A percentile compares a stretch with the other conserved stretches of the same genome.
These are phyloP conservation scores for Drosophila tristis DNA, from an alignment of 1,140 invertebrate genomes.

Conservation along the genomic window DNA sequence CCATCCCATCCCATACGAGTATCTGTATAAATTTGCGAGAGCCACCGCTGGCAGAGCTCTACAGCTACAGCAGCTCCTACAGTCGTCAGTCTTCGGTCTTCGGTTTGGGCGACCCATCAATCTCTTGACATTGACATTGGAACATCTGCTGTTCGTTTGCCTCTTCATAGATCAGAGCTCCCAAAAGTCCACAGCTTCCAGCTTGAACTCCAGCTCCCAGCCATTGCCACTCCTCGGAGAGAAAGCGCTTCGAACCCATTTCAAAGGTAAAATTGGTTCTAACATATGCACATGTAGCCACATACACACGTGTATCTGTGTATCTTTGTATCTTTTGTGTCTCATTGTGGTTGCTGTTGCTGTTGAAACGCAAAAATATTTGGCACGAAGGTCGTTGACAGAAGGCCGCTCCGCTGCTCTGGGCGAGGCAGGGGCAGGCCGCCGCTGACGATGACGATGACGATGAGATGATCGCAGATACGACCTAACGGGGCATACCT, in stretches of 20 bases:
- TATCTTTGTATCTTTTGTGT: slow-evolving; percentile 2
- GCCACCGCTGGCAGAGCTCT: not conserved
- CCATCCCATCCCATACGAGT: not conserved
- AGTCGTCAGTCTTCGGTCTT: no score
- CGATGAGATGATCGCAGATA: not conserved
- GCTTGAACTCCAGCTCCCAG: no score
- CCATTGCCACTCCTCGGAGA: no score
- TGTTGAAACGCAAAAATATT: slow-evolving; percentile 36
- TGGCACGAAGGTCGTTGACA: slow-evolving; percentile 74
- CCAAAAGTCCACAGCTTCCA: no score
- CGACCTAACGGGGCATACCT: slow-evolving; percentile 35
- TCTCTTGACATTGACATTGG: slow-evolving; percentile 36
- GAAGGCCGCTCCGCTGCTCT: slow-evolving; percentile 26
- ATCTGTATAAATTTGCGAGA: not conserved
- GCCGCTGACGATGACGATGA: not conserved
- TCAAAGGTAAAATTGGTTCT: slow-evolving; percentile 17
- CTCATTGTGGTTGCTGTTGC: slow-evolving; percentile 4
- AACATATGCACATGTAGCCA: not conserved
- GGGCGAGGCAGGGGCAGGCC: slow-evolving; percentile 13
- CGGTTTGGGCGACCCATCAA: no score
- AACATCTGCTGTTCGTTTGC: slow-evolving; percentile 16
- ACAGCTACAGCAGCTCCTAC: no score
- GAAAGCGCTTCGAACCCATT: not conserved
- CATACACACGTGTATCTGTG: not conserved
- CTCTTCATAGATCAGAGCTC: no score